Conservation (phyloP, 2,888 invertebrate genomes). For the Scaptodrosophila latifasciaeformis region DNA sequence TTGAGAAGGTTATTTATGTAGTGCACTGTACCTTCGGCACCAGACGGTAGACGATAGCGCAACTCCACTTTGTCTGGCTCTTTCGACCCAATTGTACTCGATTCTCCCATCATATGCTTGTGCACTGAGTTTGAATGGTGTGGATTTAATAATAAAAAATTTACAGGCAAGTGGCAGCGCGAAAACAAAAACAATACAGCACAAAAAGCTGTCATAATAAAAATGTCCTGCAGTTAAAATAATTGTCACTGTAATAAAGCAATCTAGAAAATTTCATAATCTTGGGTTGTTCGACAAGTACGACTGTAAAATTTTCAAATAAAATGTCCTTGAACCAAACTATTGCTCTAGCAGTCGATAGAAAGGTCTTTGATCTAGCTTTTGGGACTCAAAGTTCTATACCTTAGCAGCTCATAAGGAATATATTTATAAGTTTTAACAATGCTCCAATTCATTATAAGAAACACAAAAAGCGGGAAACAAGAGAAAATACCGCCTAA, state of each 20-base stretch:
- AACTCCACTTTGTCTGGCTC: conserved; percentile 4
- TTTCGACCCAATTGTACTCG: conserved; percentile 43
- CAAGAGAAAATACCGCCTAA: too few species aligned
- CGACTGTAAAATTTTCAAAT: not conserved
- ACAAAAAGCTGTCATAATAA: conserved; percentile 58
- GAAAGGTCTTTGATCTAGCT: too few species aligned
- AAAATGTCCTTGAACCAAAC: too few species aligned
- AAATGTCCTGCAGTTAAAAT: conserved; percentile 67
- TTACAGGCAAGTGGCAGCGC: conserved; percentile 25
- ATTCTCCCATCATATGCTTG: conserved; percentile 6
- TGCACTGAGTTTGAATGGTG: conserved; percentile 33
- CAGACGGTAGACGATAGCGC: conserved; percentile 8
- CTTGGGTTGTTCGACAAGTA: not conserved
- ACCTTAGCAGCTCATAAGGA: too few species aligned
- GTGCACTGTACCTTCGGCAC: conserved; percentile 56
- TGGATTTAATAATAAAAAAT: conserved; percentile 22
- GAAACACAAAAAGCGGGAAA: too few species aligned
- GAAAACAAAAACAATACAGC: conserved; percentile 25
- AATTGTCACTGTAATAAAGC: conserved; percentile 68
- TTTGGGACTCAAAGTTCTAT: too few species aligned
- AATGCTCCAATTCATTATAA: too few species aligned
- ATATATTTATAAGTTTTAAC: too few species aligned
- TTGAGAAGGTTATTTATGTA: conserved; percentile 64
- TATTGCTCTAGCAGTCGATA: too few species aligned
- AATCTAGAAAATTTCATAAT: conserved; percentile 57